Evolutionary conservation across 2,797 vertebrate species (phyloP).

Genomic region (Parauchenoglanis ngamensis): DNA sequence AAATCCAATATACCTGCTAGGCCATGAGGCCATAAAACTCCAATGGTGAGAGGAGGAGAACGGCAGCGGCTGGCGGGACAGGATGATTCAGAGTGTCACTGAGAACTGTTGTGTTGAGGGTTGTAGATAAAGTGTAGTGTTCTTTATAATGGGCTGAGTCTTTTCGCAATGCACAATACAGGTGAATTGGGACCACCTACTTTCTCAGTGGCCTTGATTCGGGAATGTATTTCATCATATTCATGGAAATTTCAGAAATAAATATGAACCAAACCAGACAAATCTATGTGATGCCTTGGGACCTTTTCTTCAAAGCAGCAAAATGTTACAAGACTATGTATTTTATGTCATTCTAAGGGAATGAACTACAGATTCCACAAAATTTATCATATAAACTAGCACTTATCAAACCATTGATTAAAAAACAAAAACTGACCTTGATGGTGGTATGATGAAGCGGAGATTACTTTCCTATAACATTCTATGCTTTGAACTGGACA

Average conservation of each 20-base stretch:
- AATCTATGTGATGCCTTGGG: neutral
- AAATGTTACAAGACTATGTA: neutral
- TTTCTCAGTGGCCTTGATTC: neutral
- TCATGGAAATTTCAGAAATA: neutral
- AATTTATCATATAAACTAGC: neutral
- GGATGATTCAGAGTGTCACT: constrained; percentile 26
- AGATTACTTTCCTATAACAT: neutral
- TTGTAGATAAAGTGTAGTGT: constrained; percentile 23
- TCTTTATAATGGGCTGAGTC: constrained; percentile 22
- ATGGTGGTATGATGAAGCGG: neutral
- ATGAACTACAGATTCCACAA: neutral
- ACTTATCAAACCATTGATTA: neutral
- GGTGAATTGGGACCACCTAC: neutral
- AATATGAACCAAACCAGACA: neutral
- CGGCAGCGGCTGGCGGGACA: neutral
- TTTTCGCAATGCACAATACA: neutral
- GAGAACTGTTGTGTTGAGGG: constrained; percentile 13
- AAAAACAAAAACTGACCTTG: neutral
- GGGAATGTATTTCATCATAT: neutral
- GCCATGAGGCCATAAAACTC: constrained; percentile 1
- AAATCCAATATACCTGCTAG: constrained; percentile 27
- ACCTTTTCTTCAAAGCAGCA: neutral
- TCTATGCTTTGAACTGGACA: neutral
- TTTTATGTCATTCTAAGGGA: neutral
- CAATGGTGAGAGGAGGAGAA: constrained; percentile 12